A percentile compares a stretch with the other conserved stretches of the same genome.
Conservation (phyloP, 2,888 invertebrate species). For the Mesorhabditis belari region DNA sequence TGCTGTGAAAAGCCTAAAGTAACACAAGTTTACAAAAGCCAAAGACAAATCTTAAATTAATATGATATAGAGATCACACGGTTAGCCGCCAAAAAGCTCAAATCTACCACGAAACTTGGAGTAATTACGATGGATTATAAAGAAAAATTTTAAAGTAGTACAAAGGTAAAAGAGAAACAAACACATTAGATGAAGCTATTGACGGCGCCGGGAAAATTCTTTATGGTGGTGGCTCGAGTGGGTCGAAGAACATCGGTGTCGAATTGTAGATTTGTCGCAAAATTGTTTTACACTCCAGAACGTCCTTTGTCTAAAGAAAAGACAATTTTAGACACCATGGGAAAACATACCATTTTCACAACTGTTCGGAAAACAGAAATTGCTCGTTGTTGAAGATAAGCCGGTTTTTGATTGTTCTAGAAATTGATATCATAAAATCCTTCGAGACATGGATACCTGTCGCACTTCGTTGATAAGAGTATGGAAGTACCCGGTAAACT, state of each 20-base stretch:
- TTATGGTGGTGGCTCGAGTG: slow-evolving; percentile 7
- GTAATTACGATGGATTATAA: too few species aligned
- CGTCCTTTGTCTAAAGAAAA: neutral
- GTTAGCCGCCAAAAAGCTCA: too few species aligned
- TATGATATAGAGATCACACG: too few species aligned
- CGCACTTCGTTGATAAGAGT: slow-evolving; percentile 21
- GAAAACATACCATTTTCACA: slow-evolving; percentile 16
- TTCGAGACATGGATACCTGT: neutral
- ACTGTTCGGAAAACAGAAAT: slow-evolving; percentile 29
- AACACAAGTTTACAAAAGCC: too few species aligned
- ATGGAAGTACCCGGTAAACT: slow-evolving; percentile 29
- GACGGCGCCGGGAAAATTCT: too few species aligned
- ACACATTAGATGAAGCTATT: too few species aligned
- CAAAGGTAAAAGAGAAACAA: too few species aligned
- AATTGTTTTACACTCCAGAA: slow-evolving; percentile 13
- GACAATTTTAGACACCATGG: neutral
- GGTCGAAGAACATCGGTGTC: slow-evolving; percentile 17
- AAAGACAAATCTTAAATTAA: too few species aligned
- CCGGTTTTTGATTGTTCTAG: neutral
- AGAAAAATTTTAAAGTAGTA: too few species aligned
- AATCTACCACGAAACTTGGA: too few species aligned
- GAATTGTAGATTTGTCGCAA: slow-evolving; percentile 7
- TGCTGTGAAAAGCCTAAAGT: too few species aligned
- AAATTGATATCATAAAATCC: neutral
- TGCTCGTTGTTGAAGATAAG: slow-evolving; percentile 15